Evolutionary conservation across 2,888 invertebrate species (phyloP), one percentile per base, ranked within the genome.

Genomic region (Mystacides longicornis): DNA sequence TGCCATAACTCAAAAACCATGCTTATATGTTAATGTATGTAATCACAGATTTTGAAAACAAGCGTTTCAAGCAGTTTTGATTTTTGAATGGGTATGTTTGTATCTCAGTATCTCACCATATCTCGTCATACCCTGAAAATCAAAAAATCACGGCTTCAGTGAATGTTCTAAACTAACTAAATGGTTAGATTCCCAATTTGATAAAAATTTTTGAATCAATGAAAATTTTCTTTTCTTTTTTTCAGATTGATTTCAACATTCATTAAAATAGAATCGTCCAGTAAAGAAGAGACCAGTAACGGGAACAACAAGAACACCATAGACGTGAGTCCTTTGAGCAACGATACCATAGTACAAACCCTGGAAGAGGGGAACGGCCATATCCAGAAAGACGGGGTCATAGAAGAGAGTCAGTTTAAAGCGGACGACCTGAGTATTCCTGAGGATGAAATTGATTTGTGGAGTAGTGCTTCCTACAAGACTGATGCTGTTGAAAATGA

Each of bases 181-280:
- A n/a, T n/a, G n/a, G n/a, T n/a, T n/a, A n/a, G n/a, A n/a, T n/a
- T n/a, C n/a, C n/a, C n/a, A n/a, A n/a, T n/a, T n/a, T n/a, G n/a
- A n/a, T n/a, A n/a, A n/a, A n/a, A n/a, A n/a, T n/a, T n/a, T n/a
- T n/a, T n/a, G n/a, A n/a, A n/a, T n/a, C n/a, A n/a, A n/a, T n/a
- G n/a, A n/a, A n/a, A n/a, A n/a, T n/a, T n/a, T n/a, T n/a, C n/a
- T n/a, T n/a, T n/a, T 5, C 3, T 37, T 7, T 54, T 27, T 51
- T 55, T 33, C 55, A 65, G 64, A 52, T 63, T 62, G 61, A 63
- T 62, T 67, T 73, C 51, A 67, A 81, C 81, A 37, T 83, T 84
- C 65, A 74, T 84, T 49, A 83, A 82, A 65, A 85, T 86, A 64
- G 86, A 86, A 65, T 80, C 85, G 18, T 85, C 79, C 31, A 77